Evolutionary conservation across 2,797 vertebrate genomes (phyloP).

Genomic region (Tangara arthus): DNA sequence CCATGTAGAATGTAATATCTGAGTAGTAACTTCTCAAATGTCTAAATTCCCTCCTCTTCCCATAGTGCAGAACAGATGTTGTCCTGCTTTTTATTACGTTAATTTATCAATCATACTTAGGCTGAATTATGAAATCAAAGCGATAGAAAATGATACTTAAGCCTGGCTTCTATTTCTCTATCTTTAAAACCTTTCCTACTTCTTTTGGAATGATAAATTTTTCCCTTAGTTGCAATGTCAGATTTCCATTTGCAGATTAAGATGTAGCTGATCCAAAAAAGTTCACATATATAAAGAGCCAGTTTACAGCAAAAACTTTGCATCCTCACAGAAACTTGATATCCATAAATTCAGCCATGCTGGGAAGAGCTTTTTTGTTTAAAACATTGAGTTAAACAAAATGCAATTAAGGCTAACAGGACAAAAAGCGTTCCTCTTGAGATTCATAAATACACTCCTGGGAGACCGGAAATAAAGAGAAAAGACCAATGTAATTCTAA

Average conservation of each 20-base stretch:
- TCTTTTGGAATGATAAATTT: background rate
- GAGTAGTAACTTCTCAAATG: constrained; percentile 46
- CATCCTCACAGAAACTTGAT: constrained; percentile 23
- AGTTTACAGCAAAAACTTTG: background rate
- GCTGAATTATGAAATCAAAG: constrained; percentile 18
- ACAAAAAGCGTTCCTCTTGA: constrained; percentile 41
- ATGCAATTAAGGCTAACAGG: constrained; percentile 56
- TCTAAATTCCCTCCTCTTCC: constrained; percentile 25
- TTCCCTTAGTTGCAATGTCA: background rate
- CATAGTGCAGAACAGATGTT: constrained; percentile 57
- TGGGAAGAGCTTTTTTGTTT: constrained; percentile 33
- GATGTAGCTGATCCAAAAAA: background rate
- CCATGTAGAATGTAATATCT: constrained; percentile 15
- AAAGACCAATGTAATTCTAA: constrained; percentile 41
- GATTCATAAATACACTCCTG: constrained; percentile 36
- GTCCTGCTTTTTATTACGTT: constrained; percentile 55
- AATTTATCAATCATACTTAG: constrained; percentile 47
- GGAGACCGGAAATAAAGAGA: constrained; percentile 31
- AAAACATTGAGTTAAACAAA: constrained; percentile 52
- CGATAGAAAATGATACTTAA: background rate
- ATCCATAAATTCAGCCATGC: background rate
- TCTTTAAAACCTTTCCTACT: background rate
- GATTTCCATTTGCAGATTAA: constrained; percentile 6
- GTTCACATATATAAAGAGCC: background rate
- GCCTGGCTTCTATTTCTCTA: background rate